These are phyloP conservation scores for Mastomys natalensis DNA, from an alignment of 2,113 vertebrate genomes.

Conservation along the genomic window DNA sequence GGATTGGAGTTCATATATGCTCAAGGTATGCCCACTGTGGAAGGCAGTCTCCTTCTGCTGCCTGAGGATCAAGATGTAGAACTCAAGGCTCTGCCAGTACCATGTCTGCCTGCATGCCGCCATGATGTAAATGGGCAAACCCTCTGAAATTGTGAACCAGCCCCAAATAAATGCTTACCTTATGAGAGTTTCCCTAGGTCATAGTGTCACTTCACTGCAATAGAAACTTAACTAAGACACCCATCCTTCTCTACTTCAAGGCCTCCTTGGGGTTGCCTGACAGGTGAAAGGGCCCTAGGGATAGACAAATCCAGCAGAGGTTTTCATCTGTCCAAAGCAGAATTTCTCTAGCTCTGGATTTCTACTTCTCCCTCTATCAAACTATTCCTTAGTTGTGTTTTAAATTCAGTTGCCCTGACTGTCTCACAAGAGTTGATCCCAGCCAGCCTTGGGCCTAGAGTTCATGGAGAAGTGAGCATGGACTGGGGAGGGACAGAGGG, in stretches of 20 bases:
- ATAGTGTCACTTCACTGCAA: not conserved
- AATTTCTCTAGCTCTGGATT: not conserved
- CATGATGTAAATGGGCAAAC: too few relatives aligned
- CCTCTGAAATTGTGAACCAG: too few relatives aligned
- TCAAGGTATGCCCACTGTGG: too few relatives aligned
- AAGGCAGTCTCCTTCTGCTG: too few relatives aligned
- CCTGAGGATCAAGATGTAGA: too few relatives aligned
- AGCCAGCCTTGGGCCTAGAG: too few relatives aligned
- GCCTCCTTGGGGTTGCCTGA: not conserved
- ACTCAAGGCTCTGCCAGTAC: too few relatives aligned
- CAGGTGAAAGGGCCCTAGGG: not conserved
- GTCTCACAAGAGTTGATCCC: not conserved
- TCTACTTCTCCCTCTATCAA: not conserved
- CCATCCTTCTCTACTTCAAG: not conserved
- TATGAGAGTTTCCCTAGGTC: not conserved
- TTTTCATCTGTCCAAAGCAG: not conserved
- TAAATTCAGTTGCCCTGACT: not conserved
- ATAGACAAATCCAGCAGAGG: not conserved
- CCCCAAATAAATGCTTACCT: not conserved
- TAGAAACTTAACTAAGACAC: not conserved
- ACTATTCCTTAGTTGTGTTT: not conserved
- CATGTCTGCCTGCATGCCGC: too few relatives aligned
- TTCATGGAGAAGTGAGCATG: not conserved
- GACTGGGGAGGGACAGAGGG: fast-evolving
- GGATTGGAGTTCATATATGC: too few relatives aligned